These are phyloP conservation scores for Anolis carolinensis DNA, from an alignment of 2,113 vertebrate genomes.

Conservation along the genomic window DNA sequence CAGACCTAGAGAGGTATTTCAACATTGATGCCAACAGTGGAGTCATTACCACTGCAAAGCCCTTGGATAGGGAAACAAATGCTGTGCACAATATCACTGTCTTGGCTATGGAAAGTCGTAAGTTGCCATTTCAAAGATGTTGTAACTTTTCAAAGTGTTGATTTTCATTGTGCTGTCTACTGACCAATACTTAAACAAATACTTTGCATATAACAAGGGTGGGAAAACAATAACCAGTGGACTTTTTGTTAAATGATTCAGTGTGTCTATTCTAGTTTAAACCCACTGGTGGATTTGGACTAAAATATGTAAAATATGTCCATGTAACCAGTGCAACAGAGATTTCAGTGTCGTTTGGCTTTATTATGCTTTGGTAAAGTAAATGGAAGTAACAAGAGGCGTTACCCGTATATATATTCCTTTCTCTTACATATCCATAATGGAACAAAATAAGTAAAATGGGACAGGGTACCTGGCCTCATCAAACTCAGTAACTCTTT, in stretches of 20 bases:
- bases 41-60: conserved; percentile 91
- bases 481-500: not conserved
- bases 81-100: conserved; percentile 94
- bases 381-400: not conserved
- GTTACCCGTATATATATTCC: not conserved
- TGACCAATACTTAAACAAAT: not conserved
- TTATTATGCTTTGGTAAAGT: not conserved
- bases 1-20: conserved; percentile 95
- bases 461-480: not conserved
- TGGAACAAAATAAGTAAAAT: not conserved
- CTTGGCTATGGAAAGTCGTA: conserved; percentile 94
- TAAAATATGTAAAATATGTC: too few relatives aligned
- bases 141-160: conserved; percentile 9
- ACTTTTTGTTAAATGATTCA: not conserved
- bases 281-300: too few relatives aligned
- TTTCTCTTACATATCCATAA: not conserved
- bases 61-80: conserved; percentile 92
- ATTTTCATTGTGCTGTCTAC: not conserved
- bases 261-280: too few relatives aligned
- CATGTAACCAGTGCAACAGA: not conserved
- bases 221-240: not conserved
- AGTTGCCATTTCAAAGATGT: conserved; percentile 71
- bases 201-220: not conserved
- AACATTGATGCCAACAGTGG: conserved; percentile 93
- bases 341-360: not conserved